Base-by-base conservation (phyloP, 2,888 invertebrate species). In the Latheticus oryzae region DNA sequence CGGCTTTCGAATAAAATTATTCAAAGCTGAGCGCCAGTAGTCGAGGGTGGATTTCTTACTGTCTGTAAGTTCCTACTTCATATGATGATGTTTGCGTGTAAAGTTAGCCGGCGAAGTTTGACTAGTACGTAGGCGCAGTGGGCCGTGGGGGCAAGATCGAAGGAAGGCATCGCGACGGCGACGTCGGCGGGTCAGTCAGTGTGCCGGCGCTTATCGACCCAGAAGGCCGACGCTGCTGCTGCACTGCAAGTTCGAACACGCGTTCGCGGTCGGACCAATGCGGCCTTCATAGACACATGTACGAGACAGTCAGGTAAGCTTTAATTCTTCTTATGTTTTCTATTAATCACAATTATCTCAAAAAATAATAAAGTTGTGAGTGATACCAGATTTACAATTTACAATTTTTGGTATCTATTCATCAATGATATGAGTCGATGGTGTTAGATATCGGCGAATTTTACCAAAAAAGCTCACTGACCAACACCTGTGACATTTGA, bases 281-380 rank as follows among this genome's bases (percentile, higher is more conserved):
- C 72, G 74, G 75, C 76, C 76, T 64, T 73, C 75, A 68, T 76
- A 75, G 71, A 76, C 76, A 75, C 75, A 76, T 76, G 76, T 76
- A 71, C 74, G 69, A 70, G 63, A 70, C 67, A 68, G 66, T 58
- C 71, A 75, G 76, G 76, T 76, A 72, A 64, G 73, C 28, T 45
- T 9, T 45, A 17, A 9, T n/a, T 45, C 13, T 42, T 9, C 16
- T 33, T n/a, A n/a, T n/a, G n/a, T n/a, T n/a, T n/a, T n/a, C n/a
- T n/a, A n/a, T n/a, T n/a, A n/a, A n/a, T 28, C 8, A 7, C 8
- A 26, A 1, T 7, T 3, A 26, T 24, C 24, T 12, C 11, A n/a
- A n/a, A n/a, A n/a, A n/a, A n/a, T 28, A n/a, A 28, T 28, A 5
- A 28, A 5, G 28, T 28, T 12, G 1, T 28, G 21, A 19, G 21